Percentiles rank a stretch among this genome's conserved stretches.
Conservation (phyloP, 2,113 vertebrate genomes). For the Silurus meridionalis region DNA sequence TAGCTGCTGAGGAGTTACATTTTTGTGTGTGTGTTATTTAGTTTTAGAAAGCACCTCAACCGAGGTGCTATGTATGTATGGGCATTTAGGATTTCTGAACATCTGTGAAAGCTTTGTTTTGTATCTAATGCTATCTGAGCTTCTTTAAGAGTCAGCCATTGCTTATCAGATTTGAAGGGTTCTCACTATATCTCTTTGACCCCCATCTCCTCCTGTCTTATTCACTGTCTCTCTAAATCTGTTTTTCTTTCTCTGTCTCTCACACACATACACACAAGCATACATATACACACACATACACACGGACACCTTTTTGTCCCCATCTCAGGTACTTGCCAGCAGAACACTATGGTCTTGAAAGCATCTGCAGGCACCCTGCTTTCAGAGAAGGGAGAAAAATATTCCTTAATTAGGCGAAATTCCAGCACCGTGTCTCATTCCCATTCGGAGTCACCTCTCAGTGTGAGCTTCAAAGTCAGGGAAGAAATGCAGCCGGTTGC, state of each 20-base stretch:
- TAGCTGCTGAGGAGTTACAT: slow-evolving; percentile 18
- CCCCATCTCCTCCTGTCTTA: not conserved
- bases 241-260: not conserved
- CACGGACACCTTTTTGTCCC: slow-evolving; percentile 15
- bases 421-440: slow-evolving; percentile 60
- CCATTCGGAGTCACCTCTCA: slow-evolving; percentile 35
- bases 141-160: slow-evolving; percentile 5
- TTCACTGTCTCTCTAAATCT: not conserved
- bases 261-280: not conserved
- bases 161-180: slow-evolving; percentile 20
- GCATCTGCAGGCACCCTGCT: slow-evolving; percentile 40
- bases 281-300: not conserved
- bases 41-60: slow-evolving; percentile 17
- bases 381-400: slow-evolving; percentile 20
- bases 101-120: slow-evolving; percentile 4
- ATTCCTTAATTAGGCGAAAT: slow-evolving; percentile 50
- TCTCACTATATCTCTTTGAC: not conserved
- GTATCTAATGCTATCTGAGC: slow-evolving; percentile 25
- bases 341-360: slow-evolving; percentile 31
- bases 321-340: slow-evolving; percentile 12
- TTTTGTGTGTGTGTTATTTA: not conserved
- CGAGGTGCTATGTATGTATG: not conserved
- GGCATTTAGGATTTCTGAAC: slow-evolving; percentile 7
- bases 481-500: slow-evolving; percentile 6
- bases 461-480: slow-evolving; percentile 42